phyloP scores from a whole-genome alignment of 2,888 invertebrate species.

The Chymomyza fuscimana region DNA sequence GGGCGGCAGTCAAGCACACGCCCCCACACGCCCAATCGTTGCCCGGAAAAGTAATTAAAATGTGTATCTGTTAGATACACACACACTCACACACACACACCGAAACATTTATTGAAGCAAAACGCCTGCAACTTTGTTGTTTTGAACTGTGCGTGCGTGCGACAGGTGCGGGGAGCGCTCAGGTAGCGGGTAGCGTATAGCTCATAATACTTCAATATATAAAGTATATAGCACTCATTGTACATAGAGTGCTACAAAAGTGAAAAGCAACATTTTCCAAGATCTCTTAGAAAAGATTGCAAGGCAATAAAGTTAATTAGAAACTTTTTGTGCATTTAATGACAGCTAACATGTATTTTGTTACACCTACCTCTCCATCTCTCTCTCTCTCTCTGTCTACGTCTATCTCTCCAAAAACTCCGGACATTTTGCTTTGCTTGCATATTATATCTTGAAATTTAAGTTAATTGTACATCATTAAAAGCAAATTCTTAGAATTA shows the following conservation, averaged over 20 bases:
- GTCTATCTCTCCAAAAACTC: background rate
- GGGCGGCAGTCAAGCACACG: constrained; percentile 35
- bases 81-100: constrained; percentile 12
- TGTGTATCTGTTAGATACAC: constrained; percentile 51
- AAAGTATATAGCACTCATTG: background rate
- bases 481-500: constrained; percentile 65
- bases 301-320: constrained; percentile 63
- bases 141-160: background rate
- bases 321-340: constrained; percentile 44
- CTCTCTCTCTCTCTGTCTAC: background rate
- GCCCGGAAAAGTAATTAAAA: constrained; percentile 63
- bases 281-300: constrained; percentile 51
- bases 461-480: constrained; percentile 70
- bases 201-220: background rate
- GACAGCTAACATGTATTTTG: constrained; percentile 4
- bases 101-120: background rate
- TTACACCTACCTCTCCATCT: background rate
- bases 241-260: constrained; percentile 22
- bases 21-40: constrained; percentile 24
- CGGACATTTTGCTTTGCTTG: constrained; percentile 54
- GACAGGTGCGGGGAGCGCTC: constrained; percentile 9
- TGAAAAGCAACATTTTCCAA: constrained; percentile 54
- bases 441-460: constrained; percentile 67
- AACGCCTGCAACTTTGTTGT: constrained; percentile 2
- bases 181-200: background rate